Evolutionary conservation across 2,888 invertebrate species (phyloP).

Genomic region (Amphipoea lucens): DNA sequence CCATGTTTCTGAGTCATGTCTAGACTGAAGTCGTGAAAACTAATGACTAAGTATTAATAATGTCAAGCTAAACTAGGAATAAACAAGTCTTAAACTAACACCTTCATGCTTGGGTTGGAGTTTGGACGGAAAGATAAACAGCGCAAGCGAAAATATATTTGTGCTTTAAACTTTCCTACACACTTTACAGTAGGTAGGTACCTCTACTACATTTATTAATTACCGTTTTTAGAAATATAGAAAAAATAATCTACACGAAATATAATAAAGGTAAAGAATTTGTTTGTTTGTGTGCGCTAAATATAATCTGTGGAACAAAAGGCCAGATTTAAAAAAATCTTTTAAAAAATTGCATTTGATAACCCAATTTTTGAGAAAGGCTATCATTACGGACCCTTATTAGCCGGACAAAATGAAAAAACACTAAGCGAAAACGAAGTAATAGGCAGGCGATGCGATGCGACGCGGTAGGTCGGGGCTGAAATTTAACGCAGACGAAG

Average conservation of each 20-base stretch:
- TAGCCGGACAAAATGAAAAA: background rate
- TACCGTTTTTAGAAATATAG: background rate
- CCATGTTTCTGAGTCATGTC: constrained; percentile 26
- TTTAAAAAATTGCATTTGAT: background rate
- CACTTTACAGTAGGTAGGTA: background rate
- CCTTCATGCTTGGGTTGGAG: constrained; percentile 26
- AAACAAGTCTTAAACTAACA: constrained; percentile 37
- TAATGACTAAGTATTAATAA: constrained; percentile 43
- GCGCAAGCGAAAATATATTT: constrained; percentile 18
- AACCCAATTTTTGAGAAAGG: background rate
- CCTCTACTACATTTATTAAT: background rate
- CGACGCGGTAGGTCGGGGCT: no score
- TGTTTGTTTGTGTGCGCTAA: background rate
- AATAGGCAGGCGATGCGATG: background rate
- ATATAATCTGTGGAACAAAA: background rate
- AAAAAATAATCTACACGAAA: background rate
- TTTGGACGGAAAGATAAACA: constrained; percentile 26
- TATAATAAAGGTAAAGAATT: background rate
- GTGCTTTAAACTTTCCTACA: background rate
- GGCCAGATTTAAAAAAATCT: background rate
- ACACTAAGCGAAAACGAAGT: background rate
- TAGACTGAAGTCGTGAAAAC: constrained; percentile 20
- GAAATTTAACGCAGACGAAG: background rate
- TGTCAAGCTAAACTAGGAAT: constrained; percentile 32
- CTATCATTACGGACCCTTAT: background rate